Evolutionary conservation across 2,797 vertebrate genomes (phyloP).

Genomic region (Alfaro cultratus): DNA sequence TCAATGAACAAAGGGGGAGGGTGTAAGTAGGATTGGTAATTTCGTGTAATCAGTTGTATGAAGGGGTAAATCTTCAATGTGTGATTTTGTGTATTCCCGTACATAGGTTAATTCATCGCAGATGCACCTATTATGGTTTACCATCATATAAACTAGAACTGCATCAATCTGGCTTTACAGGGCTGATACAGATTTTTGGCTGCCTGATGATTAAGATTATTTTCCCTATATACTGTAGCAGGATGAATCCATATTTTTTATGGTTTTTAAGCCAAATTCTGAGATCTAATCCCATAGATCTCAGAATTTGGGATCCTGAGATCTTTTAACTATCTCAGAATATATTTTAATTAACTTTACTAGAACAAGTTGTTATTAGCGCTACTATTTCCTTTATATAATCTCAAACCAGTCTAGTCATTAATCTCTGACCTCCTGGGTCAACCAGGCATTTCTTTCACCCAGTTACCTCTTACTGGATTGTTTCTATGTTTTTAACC

Average conservation of each 20-base stretch:
- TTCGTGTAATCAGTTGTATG: conserved; percentile 40
- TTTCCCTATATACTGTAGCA: neutral
- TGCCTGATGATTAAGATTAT: neutral
- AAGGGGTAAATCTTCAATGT: conserved; percentile 17
- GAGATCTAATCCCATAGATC: neutral
- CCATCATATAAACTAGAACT: neutral
- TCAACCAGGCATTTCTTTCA: neutral
- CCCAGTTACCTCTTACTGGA: neutral
- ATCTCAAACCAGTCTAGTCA: neutral
- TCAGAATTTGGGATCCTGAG: no score
- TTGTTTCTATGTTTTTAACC: neutral
- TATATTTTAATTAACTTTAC: neutral
- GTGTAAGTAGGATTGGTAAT: conserved; percentile 20
- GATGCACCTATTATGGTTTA: conserved; percentile 16
- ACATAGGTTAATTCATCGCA: neutral
- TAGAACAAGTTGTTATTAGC: neutral
- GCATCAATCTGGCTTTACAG: neutral
- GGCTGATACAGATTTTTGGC: neutral
- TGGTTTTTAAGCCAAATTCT: neutral
- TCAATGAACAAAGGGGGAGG: conserved; percentile 31
- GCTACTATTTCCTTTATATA: neutral
- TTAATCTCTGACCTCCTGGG: neutral
- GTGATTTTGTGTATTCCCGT: conserved; percentile 11
- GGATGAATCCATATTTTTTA: neutral
- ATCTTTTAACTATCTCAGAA: no score